A percentile compares a stretch with the other conserved stretches of the same genome.
Conservation (phyloP, 2,113 vertebrate genomes). For the Pseudorasbora parva region DNA sequence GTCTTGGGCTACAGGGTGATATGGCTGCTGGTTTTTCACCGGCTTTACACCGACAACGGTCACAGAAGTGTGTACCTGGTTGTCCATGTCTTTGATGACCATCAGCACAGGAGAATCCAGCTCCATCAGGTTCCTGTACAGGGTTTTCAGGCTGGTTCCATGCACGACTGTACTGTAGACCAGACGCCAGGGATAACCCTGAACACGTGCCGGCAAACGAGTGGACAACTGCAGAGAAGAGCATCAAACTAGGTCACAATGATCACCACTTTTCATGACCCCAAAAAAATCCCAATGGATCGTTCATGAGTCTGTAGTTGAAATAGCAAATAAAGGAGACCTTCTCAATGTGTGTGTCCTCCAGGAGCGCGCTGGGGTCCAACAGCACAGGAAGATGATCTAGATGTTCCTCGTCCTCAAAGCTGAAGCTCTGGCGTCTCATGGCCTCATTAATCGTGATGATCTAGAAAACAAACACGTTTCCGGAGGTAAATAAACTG, state of each 20-base stretch:
- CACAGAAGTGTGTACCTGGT: conserved; percentile 79
- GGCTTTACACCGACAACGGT: not conserved
- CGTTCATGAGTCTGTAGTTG: too few relatives aligned
- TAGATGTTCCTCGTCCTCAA: conserved; percentile 79
- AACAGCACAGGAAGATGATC: conserved; percentile 82
- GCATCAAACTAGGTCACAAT: not conserved
- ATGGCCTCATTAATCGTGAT: conserved; percentile 96
- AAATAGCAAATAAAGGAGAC: conserved; percentile 64
- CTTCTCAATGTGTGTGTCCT: conserved; percentile 93
- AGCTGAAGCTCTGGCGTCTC: conserved; percentile 90
- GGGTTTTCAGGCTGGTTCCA: conserved; percentile 94
- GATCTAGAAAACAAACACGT: conserved; percentile 76
- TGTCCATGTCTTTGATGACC: conserved; percentile 93
- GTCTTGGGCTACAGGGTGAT: too few relatives aligned
- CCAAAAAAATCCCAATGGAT: not conserved
- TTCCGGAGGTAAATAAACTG: not conserved
- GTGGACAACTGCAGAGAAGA: conserved; percentile 80
- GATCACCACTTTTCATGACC: not conserved
- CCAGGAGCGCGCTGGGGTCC: conserved; percentile 85
- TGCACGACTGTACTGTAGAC: conserved; percentile 90
- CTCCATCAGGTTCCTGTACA: conserved; percentile 86
- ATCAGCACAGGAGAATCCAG: conserved; percentile 92
- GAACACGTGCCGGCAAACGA: conserved; percentile 89
- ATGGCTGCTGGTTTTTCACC: too few relatives aligned
- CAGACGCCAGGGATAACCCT: conserved; percentile 91